These are phyloP conservation scores for Squalus acanthias DNA, from an alignment of 2,797 vertebrate species.

Conservation along the genomic window DNA sequence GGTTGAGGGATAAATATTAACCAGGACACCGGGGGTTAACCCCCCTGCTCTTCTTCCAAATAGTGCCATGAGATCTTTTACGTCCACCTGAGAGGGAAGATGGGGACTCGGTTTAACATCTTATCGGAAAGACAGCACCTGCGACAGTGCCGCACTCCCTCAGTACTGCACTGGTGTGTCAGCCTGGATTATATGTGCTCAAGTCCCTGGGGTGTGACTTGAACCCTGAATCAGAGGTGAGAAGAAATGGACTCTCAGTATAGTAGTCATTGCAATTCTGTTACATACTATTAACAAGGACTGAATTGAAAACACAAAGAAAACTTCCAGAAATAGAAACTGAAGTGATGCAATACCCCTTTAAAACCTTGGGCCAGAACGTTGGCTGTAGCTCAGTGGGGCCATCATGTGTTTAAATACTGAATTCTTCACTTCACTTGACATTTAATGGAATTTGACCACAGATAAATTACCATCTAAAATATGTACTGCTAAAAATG, in stretches of 20 bases:
- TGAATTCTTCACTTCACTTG: not conserved
- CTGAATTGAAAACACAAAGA: not conserved
- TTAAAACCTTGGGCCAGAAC: not conserved
- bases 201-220: too few relatives aligned
- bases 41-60: not conserved
- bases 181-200: not conserved
- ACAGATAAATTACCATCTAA: not conserved
- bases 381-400: not conserved
- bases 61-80: not conserved
- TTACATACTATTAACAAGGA: not conserved
- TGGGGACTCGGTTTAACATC: not conserved
- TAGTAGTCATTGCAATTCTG: not conserved
- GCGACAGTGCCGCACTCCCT: not conserved
- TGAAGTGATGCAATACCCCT: not conserved
- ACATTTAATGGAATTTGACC: not conserved
- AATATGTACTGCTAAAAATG: not conserved
- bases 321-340: not conserved
- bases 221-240: not conserved
- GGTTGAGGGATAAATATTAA: not conserved
- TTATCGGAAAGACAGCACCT: not conserved
- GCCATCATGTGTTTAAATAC: conserved; percentile 14
- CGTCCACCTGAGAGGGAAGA: not conserved
- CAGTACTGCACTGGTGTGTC: not conserved
- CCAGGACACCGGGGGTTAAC: not conserved
- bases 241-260: not conserved